Base-by-base conservation (phyloP, 2,113 vertebrate genomes). In the Ploceus nigricollis region DNA sequence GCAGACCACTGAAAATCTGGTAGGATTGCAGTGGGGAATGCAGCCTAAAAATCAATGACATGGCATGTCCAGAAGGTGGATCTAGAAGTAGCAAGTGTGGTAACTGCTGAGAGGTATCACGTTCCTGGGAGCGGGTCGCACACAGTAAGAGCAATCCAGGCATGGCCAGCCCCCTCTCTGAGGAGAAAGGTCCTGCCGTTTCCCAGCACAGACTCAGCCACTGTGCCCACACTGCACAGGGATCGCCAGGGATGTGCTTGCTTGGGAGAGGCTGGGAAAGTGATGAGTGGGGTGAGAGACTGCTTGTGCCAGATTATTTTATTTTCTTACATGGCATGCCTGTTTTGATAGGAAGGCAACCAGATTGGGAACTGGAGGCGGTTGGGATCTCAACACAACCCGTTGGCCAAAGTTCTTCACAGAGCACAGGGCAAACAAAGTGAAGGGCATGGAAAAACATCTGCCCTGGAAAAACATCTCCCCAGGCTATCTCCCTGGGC, bases 281-380 rank as follows among this genome's bases (percentile, higher is more conserved):
- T 22, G 48, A 72, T 48, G 71, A 80, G 63, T 24, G 7, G 61
- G 24, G 44, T 15, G 45, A 65, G 42, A 27, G 50, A 50, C 3
- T 6, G 13, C 31, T 54, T 61, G 57, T 70, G 85, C 33, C 50
- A 65, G 45, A 51, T 66, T 54, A 30, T 61, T 88, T 64, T 50
- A n/a, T 72, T 86, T 93, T 87, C 30, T 76, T 89, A 78, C 17
- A 17, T 16, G 42, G 35, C 15, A 39, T 27, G 57, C 23, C 35
- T 83, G 45, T 80, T 94, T 81, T 83, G 71, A 70, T 50, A 63
- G 71, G 71, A 86, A 63, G 35, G 75, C 66, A 90, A 86, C 20
- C 50, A 61, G 58, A 65, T 13, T 0, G 0, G 50, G 35, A 64
- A 31, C 17, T 1, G 6, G 77, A 54, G 76, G 35, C 0, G 0